Conservation (phyloP, 37 sponge, comb jelly and placozoan genomes). For the Haliclona indistincta region DNA sequence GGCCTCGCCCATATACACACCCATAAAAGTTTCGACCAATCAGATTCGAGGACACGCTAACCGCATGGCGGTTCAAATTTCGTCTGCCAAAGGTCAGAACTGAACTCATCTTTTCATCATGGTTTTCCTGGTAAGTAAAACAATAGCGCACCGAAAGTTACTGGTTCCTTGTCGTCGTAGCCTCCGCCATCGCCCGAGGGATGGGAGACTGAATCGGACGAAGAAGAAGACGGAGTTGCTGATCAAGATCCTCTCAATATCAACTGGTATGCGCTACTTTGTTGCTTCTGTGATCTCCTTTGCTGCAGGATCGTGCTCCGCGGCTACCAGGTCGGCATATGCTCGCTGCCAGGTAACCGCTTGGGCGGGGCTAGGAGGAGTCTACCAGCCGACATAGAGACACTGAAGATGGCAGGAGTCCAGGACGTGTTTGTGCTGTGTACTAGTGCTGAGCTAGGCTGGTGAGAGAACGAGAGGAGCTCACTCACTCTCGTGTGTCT, state of each 20-base stretch:
- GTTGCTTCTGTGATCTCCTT: background rate
- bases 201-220: slow-evolving; percentile 71
- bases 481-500: background rate
- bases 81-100: too few relatives aligned
- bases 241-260: slow-evolving; percentile 72
- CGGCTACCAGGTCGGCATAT: slow-evolving; percentile 24
- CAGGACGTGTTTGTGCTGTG: slow-evolving; percentile 83
- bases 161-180: background rate
- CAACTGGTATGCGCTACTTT: slow-evolving; percentile 41
- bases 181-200: slow-evolving; percentile 42
- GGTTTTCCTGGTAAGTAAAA: background rate
- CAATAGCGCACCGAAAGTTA: background rate
- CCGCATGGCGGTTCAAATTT: too few relatives aligned
- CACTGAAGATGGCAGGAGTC: slow-evolving; percentile 52
- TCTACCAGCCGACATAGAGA: slow-evolving; percentile 67
- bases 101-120: too few relatives aligned
- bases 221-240: slow-evolving; percentile 78
- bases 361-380: slow-evolving; percentile 59
- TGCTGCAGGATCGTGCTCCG: slow-evolving; percentile 37
- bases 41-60: too few relatives aligned
- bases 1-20: too few relatives aligned
- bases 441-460: slow-evolving; percentile 58
- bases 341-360: slow-evolving; percentile 55
- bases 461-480: slow-evolving; percentile 14
- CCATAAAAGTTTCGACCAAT: too few relatives aligned